These are phyloP conservation scores for Cathartes aura DNA, from an alignment of 2,113 vertebrate genomes.

Conservation along the genomic window DNA sequence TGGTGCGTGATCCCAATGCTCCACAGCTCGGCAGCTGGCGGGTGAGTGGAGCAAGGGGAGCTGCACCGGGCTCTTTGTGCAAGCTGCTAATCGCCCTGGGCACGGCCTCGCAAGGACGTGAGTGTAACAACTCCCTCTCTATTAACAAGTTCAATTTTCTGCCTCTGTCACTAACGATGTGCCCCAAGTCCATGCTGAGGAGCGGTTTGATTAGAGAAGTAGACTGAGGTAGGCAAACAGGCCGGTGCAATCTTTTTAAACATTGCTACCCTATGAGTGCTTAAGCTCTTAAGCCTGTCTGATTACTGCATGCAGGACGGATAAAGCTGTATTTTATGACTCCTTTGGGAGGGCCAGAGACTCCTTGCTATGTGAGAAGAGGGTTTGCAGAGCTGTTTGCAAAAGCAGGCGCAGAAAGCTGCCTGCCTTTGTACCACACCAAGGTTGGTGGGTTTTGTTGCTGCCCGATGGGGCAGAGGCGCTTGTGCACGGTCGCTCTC, in stretches of 20 bases:
- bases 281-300: constrained; percentile 34
- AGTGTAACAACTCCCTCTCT: neutral
- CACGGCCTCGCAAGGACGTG: rapidly evolving
- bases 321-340: constrained; percentile 56
- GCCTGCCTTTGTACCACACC: neutral
- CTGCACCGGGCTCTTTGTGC: neutral
- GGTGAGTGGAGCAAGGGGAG: rapidly evolving
- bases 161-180: neutral
- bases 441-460: neutral
- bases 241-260: neutral
- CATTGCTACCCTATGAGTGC: neutral
- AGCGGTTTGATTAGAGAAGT: neutral
- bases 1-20: neutral
- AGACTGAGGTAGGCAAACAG: neutral
- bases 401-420: neutral
- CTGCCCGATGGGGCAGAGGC: neutral
- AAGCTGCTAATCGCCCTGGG: neutral
- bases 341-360: neutral
- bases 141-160: neutral
- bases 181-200: neutral
- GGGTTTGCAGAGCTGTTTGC: neutral
- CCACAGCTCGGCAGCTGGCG: rapidly evolving
- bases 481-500: neutral
- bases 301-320: constrained; percentile 27
- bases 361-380: neutral